Evolutionary conservation across 2,888 invertebrate genomes (phyloP).

Genomic region (Chironomus tentans): DNA sequence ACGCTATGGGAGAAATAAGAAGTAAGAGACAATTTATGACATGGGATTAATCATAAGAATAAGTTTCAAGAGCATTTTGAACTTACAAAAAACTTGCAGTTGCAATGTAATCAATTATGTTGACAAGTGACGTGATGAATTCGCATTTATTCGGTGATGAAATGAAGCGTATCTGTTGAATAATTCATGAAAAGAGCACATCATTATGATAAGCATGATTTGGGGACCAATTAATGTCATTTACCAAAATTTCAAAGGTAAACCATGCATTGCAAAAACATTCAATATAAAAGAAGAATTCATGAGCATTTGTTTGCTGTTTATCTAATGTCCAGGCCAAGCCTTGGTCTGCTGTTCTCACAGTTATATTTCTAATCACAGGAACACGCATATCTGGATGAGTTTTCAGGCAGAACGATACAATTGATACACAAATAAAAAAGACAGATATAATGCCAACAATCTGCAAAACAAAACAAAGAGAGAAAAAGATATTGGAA

Average conservation of each 20-base stretch:
- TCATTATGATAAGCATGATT: background rate
- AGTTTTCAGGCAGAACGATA: slow-evolving; percentile 99
- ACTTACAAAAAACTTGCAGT: slow-evolving; percentile 79
- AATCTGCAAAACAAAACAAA: slow-evolving; percentile 60
- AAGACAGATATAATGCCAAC: slow-evolving; percentile 97
- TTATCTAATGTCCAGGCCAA: slow-evolving; percentile 81
- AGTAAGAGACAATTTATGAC: background rate
- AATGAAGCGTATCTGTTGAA: slow-evolving; percentile 63
- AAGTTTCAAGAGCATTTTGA: background rate
- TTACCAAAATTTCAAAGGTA: slow-evolving; percentile 83
- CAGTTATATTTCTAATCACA: slow-evolving; percentile 69
- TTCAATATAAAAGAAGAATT: slow-evolving; percentile 97
- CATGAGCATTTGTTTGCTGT: slow-evolving; percentile 88
- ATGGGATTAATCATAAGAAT: background rate
- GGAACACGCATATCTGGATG: slow-evolving; percentile 97
- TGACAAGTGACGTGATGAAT: slow-evolving; percentile 93
- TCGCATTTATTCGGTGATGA: slow-evolving; percentile 89
- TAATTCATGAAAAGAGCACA: background rate
- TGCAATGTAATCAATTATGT: slow-evolving; percentile 98
- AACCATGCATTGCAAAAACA: slow-evolving; percentile 99
- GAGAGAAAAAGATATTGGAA: background rate
- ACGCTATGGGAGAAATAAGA: slow-evolving; percentile 47
- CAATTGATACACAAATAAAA: slow-evolving; percentile 98
- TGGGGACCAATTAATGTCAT: background rate
- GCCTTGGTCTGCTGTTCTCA: slow-evolving; percentile 63